phyloP scores from a whole-genome alignment of 2,888 invertebrate species.

The Dascillus cervinus region DNA sequence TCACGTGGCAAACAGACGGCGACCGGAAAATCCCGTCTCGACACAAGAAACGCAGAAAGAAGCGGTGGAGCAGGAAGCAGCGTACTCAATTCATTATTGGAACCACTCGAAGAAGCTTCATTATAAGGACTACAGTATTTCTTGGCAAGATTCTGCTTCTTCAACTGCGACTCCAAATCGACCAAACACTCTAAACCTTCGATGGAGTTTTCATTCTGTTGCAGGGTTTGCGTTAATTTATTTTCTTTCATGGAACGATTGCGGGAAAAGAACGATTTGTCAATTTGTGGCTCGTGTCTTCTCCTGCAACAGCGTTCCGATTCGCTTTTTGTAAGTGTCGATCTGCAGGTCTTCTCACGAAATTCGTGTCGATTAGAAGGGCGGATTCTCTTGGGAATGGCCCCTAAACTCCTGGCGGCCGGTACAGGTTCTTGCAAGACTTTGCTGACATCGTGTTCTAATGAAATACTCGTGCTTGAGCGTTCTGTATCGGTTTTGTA shows the following conservation, averaged over 20 bases:
- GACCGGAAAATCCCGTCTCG: constrained; percentile 49
- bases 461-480: constrained; percentile 39
- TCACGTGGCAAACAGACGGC: constrained; percentile 41
- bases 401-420: constrained; percentile 54
- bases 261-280: constrained; percentile 19
- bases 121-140: constrained; percentile 43
- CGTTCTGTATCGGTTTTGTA: constrained; percentile 46
- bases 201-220: constrained; percentile 25
- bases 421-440: constrained; percentile 43
- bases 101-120: constrained; percentile 50
- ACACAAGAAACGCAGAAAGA: constrained; percentile 56
- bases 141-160: constrained; percentile 22
- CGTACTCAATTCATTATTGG: constrained; percentile 59
- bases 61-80: constrained; percentile 49
- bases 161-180: constrained; percentile 22
- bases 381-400: constrained; percentile 53
- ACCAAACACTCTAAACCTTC: constrained; percentile 37
- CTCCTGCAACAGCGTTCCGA: constrained; percentile 33
- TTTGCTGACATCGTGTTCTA: constrained; percentile 48
- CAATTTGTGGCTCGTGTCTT: constrained; percentile 16
- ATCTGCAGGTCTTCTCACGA: constrained; percentile 15
- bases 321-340: constrained; percentile 32
- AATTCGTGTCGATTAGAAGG: constrained; percentile 17
- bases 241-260: constrained; percentile 31
- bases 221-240: constrained; percentile 30